A percentile compares a stretch with the other conserved stretches of the same genome.
phyloP scores from a whole-genome alignment of 2,888 invertebrate genomes.

The Apantesis nais region DNA sequence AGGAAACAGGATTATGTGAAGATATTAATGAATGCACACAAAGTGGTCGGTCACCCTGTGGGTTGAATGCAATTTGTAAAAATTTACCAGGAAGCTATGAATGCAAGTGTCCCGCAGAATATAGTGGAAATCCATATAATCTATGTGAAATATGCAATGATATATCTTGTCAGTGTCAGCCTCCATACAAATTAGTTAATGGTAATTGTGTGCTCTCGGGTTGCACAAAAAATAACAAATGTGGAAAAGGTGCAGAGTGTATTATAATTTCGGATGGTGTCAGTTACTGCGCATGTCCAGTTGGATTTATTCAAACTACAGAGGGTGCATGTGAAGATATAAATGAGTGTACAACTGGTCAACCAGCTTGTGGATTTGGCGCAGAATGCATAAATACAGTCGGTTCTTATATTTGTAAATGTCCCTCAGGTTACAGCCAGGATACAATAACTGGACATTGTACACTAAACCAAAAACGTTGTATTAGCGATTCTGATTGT shows the following conservation, averaged over 20 bases:
- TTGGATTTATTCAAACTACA: constrained; percentile 90
- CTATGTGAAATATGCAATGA: constrained; percentile 94
- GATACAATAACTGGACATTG: constrained; percentile 94
- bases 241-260: constrained; percentile 95
- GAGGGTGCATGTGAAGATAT: constrained; percentile 95
- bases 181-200: constrained; percentile 93
- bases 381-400: constrained; percentile 93
- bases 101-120: constrained; percentile 95
- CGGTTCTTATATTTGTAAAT: constrained; percentile 92
- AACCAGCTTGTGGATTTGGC: constrained; percentile 93
- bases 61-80: constrained; percentile 95
- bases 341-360: constrained; percentile 92
- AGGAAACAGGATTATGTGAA: constrained; percentile 90
- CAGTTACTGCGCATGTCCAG: constrained; percentile 97
- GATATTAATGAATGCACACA: constrained; percentile 95
- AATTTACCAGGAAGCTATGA: constrained; percentile 97
- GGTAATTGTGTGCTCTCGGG: constrained; percentile 94
- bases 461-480: constrained; percentile 92
- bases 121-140: constrained; percentile 95
- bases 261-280: constrained; percentile 95
- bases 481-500: constrained; percentile 93
- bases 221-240: constrained; percentile 92
- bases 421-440: constrained; percentile 92
- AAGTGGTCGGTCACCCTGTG: constrained; percentile 92
- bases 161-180: constrained; percentile 94